A percentile compares a stretch with the other conserved stretches of the same genome.
Evolutionary conservation across 2,113 vertebrate genomes (phyloP).

Genomic region (Percopsis transmontana): DNA sequence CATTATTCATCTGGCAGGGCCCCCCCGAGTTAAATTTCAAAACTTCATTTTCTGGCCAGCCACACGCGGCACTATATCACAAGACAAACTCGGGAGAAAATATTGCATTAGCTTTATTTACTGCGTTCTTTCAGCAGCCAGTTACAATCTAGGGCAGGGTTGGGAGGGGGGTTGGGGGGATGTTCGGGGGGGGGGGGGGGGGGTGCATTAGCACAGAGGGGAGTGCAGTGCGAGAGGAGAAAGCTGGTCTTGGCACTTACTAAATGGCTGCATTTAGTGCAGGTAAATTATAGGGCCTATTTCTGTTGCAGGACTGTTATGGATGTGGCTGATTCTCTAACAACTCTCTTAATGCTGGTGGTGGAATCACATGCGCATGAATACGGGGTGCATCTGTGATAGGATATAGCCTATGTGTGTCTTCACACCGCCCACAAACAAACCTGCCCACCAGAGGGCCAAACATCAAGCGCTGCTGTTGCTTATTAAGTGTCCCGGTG

Average conservation of each 20-base stretch:
- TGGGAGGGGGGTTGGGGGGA: conserved; percentile 28
- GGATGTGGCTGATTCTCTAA: conserved; percentile 49
- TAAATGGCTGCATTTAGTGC: conserved; percentile 66
- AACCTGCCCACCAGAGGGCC: conserved; percentile 64
- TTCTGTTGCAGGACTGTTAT: conserved; percentile 58
- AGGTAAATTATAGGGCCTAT: conserved; percentile 61
- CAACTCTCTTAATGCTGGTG: conserved; percentile 44
- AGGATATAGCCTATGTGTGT: conserved; percentile 32
- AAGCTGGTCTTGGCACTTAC: conserved; percentile 54
- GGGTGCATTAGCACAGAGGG: conserved; percentile 26
- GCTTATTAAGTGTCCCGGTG: conserved; percentile 66
- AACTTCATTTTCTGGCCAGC: conserved; percentile 43
- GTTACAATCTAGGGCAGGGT: conserved; percentile 60
- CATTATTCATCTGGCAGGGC: conserved; percentile 61
- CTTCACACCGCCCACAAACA: conserved; percentile 67
- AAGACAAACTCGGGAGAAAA: conserved; percentile 56
- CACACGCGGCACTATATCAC: conserved; percentile 51
- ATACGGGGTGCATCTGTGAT: neutral
- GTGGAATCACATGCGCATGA: conserved; percentile 27
- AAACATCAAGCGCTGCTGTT: conserved; percentile 66
- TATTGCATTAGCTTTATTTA: conserved; percentile 70
- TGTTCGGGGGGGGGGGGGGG: conserved; percentile 27
- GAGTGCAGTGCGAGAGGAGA: conserved; percentile 28
- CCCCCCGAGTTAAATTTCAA: conserved; percentile 58
- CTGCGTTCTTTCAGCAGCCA: conserved; percentile 60